Percentiles rank a stretch among this genome's conserved stretches.
Evolutionary conservation across 2,113 vertebrate species (phyloP).

Genomic region (Cheilinus undulatus): DNA sequence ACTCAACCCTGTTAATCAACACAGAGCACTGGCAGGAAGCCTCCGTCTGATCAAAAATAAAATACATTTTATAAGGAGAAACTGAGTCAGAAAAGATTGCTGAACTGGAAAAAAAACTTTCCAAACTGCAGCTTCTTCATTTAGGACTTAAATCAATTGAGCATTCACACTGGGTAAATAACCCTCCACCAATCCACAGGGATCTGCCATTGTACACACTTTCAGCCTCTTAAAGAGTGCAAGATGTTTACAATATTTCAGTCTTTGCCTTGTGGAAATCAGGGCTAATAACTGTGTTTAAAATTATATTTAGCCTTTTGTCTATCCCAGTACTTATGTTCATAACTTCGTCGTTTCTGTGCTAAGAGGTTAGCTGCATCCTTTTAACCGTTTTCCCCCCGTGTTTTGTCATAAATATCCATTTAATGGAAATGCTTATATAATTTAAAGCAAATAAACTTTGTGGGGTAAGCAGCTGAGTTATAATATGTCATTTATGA

Average conservation of each 20-base stretch:
- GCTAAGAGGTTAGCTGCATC: too few relatives aligned
- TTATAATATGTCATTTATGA: too few relatives aligned
- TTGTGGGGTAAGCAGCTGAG: too few relatives aligned
- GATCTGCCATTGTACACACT: conserved; percentile 40
- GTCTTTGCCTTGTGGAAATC: too few relatives aligned
- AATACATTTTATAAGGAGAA: conserved; percentile 76
- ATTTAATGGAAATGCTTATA: too few relatives aligned
- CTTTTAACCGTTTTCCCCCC: too few relatives aligned
- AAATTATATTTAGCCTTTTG: too few relatives aligned
- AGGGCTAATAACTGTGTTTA: too few relatives aligned
- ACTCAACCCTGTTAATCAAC: conserved; percentile 85
- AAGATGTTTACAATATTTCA: conserved; percentile 47
- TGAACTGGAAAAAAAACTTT: conserved; percentile 51
- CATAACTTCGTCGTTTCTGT: too few relatives aligned
- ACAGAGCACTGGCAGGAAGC: conserved; percentile 78
- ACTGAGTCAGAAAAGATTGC: conserved; percentile 64
- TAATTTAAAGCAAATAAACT: too few relatives aligned
- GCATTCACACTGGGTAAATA: conserved; percentile 45
- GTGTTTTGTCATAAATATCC: too few relatives aligned
- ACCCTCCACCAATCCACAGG: conserved; percentile 40
- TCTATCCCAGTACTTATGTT: too few relatives aligned
- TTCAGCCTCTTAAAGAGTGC: conserved; percentile 51
- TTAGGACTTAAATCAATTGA: conserved; percentile 47
- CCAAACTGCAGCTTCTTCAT: conserved; percentile 54
- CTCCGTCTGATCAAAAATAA: conserved; percentile 82